Conservation (phyloP, 2,113 vertebrate species). For the Sinocyclocheilus grahami region DNA sequence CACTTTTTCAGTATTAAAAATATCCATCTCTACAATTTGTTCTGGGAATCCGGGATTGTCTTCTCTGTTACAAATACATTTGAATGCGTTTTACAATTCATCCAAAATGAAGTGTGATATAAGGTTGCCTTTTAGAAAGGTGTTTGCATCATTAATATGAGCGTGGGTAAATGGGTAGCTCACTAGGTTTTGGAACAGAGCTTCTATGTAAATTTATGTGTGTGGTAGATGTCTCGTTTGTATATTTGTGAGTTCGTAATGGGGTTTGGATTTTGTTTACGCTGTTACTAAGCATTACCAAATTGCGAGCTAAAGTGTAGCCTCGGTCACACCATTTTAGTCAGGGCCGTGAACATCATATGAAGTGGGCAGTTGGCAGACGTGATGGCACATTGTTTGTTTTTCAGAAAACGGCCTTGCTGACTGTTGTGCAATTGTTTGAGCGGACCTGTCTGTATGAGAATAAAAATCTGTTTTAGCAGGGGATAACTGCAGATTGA, state of each 20-base stretch:
- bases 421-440: conserved; percentile 1
- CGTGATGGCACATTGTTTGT: not conserved
- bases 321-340: not conserved
- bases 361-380: conserved; percentile 24
- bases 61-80: not conserved
- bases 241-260: not conserved
- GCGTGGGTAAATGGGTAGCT: not conserved
- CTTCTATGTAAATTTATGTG: not conserved
- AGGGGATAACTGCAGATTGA: too few relatives aligned
- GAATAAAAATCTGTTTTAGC: not conserved
- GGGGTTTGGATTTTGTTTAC: not conserved
- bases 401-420: conserved; percentile 8
- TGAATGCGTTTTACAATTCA: not conserved
- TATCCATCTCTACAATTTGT: not conserved
- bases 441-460: not conserved
- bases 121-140: not conserved
- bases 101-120: not conserved
- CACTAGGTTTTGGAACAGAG: not conserved
- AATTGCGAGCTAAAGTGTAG: not conserved
- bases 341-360: not conserved
- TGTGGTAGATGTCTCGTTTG: not conserved
- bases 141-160: not conserved
- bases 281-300: conserved; percentile 25
- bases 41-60: too few relatives aligned
- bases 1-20: not conserved